Conservation (phyloP, 2,888 invertebrate species). For the Drosophila trichaetosa region DNA sequence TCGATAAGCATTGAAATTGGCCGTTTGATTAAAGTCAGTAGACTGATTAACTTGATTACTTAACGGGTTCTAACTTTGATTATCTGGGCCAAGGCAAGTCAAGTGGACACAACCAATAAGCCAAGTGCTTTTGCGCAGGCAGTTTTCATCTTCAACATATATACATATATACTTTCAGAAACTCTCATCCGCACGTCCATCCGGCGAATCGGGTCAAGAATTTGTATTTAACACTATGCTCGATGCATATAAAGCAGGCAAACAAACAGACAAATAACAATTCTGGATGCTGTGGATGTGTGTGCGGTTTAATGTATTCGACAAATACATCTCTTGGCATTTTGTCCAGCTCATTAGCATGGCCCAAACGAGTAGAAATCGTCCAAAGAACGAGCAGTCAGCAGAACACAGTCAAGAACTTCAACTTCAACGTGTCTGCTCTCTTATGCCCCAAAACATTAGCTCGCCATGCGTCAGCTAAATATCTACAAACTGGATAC, state of each 20-base stretch:
- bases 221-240: constrained; percentile 28
- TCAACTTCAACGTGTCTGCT: constrained; percentile 20
- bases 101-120: constrained; percentile 35
- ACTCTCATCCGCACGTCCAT: neutral
- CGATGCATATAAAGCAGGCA: constrained; percentile 36
- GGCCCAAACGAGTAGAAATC: constrained; percentile 19
- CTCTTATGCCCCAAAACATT: constrained; percentile 30
- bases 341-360: constrained; percentile 62
- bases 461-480: constrained; percentile 22
- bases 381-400: neutral
- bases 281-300: constrained; percentile 30
- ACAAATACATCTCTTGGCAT: constrained; percentile 28
- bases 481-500: neutral
- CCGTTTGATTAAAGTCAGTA: constrained; percentile 5
- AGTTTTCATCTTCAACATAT: constrained; percentile 21
- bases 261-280: constrained; percentile 5
- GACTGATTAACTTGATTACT: constrained; percentile 13
- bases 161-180: neutral
- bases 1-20: constrained; percentile 22
- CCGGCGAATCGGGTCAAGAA: constrained; percentile 55
- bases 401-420: constrained; percentile 9
- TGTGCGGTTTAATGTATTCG: constrained; percentile 23
- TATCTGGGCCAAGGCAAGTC: constrained; percentile 45
- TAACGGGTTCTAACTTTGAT: constrained; percentile 21
- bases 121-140: constrained; percentile 15